phyloP scores from a whole-genome alignment of 2,888 invertebrate species.

The Pyralis farinalis region DNA sequence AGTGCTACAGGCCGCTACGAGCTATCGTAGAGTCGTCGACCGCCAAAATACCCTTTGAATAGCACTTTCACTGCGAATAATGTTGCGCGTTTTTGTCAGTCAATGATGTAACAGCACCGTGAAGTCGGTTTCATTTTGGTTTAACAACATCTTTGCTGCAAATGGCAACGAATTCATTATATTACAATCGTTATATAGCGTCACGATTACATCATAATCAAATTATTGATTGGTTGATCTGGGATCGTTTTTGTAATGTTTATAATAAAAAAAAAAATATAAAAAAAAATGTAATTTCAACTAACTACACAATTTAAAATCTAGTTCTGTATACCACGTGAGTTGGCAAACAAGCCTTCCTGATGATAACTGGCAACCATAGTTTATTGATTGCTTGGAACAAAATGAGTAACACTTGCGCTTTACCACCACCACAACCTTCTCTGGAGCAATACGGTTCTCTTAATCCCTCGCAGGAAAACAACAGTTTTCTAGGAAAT shows the following conservation, averaged over 20 bases:
- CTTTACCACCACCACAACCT: no score
- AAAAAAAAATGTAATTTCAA: no score
- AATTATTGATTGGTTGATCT: not conserved
- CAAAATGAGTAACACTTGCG: no score
- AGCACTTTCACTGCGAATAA: conserved; percentile 63
- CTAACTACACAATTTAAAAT: no score
- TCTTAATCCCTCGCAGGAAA: no score
- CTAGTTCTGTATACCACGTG: no score
- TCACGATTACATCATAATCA: conserved; percentile 3
- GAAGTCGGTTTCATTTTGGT: conserved; percentile 44
- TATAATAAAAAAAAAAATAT: no score
- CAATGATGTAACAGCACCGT: conserved; percentile 48
- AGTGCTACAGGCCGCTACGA: conserved; percentile 9
- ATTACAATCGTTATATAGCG: conserved; percentile 15
- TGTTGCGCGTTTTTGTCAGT: conserved; percentile 45
- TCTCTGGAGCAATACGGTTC: no score
- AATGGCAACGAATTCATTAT: conserved; percentile 12
- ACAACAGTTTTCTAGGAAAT: no score
- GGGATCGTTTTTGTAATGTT: not conserved
- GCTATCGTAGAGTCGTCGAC: conserved; percentile 30
- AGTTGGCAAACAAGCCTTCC: no score
- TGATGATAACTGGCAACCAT: no score
- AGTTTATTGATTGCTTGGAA: no score
- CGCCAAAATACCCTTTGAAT: conserved; percentile 38
- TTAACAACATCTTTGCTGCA: conserved; percentile 17